Evolutionary conservation across 2,888 invertebrate species (phyloP).

Genomic region (Gasteruption jaculator): DNA sequence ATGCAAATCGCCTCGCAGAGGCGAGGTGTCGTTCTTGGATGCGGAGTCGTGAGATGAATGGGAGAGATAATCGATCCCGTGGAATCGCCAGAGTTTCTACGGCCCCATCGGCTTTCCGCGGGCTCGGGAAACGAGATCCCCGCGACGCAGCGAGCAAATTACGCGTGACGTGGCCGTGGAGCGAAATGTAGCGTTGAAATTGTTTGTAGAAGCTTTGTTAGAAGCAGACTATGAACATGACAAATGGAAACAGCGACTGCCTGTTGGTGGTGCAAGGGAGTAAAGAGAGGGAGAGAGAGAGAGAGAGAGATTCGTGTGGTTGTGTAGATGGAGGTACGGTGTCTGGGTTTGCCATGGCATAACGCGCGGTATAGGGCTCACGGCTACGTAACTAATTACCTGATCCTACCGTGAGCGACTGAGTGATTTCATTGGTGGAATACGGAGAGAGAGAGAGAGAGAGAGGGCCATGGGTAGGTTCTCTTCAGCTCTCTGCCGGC

Average conservation of each 20-base stretch:
- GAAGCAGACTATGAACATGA: constrained; percentile 28
- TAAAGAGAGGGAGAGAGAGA: constrained; percentile 16
- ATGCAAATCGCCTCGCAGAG: no score
- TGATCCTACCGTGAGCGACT: constrained; percentile 41
- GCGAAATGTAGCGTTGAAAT: no score
- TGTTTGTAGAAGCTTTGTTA: no score
- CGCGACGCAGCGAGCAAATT: no score
- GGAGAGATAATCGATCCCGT: no score
- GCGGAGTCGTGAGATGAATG: no score
- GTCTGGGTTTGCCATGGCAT: constrained; percentile 25
- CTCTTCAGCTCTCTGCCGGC: no score
- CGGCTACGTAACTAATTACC: constrained; percentile 49
- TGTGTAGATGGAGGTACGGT: constrained; percentile 26
- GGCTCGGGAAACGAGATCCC: no score
- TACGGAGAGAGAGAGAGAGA: constrained; percentile 24
- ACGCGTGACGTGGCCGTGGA: no score
- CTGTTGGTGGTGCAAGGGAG: constrained; percentile 19
- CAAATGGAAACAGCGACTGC: constrained; percentile 33
- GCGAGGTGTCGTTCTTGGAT: no score
- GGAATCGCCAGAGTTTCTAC: no score
- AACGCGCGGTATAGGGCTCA: constrained; percentile 34
- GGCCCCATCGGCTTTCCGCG: no score
- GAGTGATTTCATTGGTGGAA: constrained; percentile 40
- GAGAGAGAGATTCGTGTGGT: constrained; percentile 8
- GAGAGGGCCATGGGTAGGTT: constrained; percentile 17